Evolutionary conservation across 1,140 invertebrate genomes (phyloP).

Genomic region (Maniola jurtina): DNA sequence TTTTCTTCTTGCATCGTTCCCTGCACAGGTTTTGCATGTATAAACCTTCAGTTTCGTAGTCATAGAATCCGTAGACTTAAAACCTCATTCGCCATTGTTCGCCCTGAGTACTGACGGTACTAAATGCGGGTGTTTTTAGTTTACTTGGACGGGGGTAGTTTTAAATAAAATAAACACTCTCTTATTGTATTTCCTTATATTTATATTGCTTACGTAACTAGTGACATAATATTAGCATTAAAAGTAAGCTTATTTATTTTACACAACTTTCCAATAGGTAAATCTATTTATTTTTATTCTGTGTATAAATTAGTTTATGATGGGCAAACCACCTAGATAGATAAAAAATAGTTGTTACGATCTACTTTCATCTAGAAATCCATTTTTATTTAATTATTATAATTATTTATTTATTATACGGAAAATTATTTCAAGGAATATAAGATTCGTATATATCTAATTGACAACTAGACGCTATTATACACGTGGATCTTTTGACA

Average conservation of each 20-base stretch:
- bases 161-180: slow-evolving; percentile 39
- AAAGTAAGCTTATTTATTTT: slow-evolving; percentile 78
- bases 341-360: slow-evolving; percentile 76
- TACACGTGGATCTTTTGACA: slow-evolving; percentile 68
- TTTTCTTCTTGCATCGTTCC: too few species aligned
- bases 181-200: slow-evolving; percentile 66
- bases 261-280: slow-evolving; percentile 78
- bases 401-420: slow-evolving; percentile 28
- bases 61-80: too few species aligned
- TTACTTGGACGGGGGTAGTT: background rate
- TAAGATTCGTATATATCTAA: slow-evolving; percentile 70
- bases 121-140: background rate
- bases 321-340: slow-evolving; percentile 76
- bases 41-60: too few species aligned
- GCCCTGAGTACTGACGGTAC: too few species aligned
- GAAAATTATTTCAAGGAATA: slow-evolving; percentile 75
- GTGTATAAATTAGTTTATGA: slow-evolving; percentile 78
- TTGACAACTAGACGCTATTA: slow-evolving; percentile 74
- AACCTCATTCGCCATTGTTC: too few species aligned
- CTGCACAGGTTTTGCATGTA: too few species aligned
- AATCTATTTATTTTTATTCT: slow-evolving; percentile 74
- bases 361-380: slow-evolving; percentile 73
- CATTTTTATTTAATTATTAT: slow-evolving; percentile 7
- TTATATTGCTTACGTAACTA: slow-evolving; percentile 79
- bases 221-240: slow-evolving; percentile 78